Evolutionary conservation across 2,797 vertebrate species (phyloP).

Genomic region (Sebastiscus tertius): DNA sequence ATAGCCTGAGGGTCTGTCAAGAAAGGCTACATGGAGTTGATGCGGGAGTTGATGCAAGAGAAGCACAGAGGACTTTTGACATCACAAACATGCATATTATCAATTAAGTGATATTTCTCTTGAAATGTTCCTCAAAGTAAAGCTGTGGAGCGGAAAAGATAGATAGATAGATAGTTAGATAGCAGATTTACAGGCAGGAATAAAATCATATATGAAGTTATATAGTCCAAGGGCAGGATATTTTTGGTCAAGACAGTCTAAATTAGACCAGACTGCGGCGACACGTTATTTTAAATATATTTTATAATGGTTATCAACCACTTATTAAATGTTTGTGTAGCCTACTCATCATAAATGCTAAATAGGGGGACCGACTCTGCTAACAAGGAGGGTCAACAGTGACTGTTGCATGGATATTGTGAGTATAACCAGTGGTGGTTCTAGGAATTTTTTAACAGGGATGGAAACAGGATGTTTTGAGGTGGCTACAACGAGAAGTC

Average conservation of each 20-base stretch:
- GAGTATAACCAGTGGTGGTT: background rate
- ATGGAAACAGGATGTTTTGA: background rate
- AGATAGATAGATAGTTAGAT: background rate
- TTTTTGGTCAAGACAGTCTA: background rate
- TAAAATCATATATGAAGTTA: background rate
- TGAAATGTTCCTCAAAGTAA: constrained; percentile 19
- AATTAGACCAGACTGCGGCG: background rate
- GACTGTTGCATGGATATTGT: background rate
- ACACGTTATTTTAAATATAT: background rate
- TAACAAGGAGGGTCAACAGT: background rate
- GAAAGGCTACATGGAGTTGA: constrained; percentile 10
- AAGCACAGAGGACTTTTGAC: constrained; percentile 13
- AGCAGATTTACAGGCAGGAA: background rate
- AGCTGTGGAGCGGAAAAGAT: background rate
- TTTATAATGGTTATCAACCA: background rate
- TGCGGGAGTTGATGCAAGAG: constrained; percentile 17
- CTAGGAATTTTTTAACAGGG: background rate
- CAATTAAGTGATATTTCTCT: constrained; percentile 13
- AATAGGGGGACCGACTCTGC: background rate
- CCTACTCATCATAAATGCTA: background rate
- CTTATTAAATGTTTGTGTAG: background rate
- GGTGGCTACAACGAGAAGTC: background rate
- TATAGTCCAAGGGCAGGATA: background rate
- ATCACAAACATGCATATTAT: constrained; percentile 20
- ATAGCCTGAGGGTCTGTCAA: constrained; percentile 58